Evolutionary conservation across 1,140 invertebrate genomes (phyloP).

Genomic region (Archegozetes longisetosus): DNA sequence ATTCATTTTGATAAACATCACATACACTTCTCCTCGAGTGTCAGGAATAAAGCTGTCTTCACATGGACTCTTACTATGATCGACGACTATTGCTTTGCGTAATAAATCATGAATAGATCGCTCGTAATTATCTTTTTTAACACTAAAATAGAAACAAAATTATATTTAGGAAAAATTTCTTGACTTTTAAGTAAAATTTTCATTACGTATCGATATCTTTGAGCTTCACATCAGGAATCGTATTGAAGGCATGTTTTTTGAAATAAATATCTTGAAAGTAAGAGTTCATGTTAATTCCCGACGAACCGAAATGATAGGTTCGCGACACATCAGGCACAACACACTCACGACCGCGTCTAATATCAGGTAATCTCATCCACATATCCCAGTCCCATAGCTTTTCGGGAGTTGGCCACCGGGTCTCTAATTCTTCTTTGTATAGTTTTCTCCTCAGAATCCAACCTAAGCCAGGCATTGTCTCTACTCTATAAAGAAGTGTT

Average conservation of each 20-base stretch:
- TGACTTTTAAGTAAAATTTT: background rate
- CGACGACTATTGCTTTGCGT: constrained; percentile 32
- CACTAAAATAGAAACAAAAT: constrained; percentile 25
- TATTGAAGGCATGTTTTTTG: constrained; percentile 44
- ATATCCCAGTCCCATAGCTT: constrained; percentile 51
- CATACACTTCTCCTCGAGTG: constrained; percentile 31
- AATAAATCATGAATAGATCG: constrained; percentile 34
- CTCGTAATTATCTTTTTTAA: constrained; percentile 42
- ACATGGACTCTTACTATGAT: constrained; percentile 40
- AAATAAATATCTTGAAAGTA: constrained; percentile 46
- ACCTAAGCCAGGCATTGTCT: constrained; percentile 50
- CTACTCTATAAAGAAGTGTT: constrained; percentile 40
- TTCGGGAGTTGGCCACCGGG: constrained; percentile 43
- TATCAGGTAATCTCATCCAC: constrained; percentile 44
- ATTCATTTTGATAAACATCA: constrained; percentile 44
- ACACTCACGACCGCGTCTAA: constrained; percentile 44
- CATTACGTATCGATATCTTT: constrained; percentile 38
- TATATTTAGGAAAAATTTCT: background rate
- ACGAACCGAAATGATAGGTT: constrained; percentile 49
- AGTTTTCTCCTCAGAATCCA: constrained; percentile 43
- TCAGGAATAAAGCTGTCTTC: constrained; percentile 31
- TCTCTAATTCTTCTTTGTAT: constrained; percentile 45
- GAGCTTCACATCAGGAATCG: constrained; percentile 35
- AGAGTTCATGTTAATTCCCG: constrained; percentile 49
- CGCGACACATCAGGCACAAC: constrained; percentile 48